A percentile compares a stretch with the other conserved stretches of the same genome.
Evolutionary conservation across 2,888 invertebrate genomes (phyloP).

Genomic region (Pycnomerus fuliginosus): DNA sequence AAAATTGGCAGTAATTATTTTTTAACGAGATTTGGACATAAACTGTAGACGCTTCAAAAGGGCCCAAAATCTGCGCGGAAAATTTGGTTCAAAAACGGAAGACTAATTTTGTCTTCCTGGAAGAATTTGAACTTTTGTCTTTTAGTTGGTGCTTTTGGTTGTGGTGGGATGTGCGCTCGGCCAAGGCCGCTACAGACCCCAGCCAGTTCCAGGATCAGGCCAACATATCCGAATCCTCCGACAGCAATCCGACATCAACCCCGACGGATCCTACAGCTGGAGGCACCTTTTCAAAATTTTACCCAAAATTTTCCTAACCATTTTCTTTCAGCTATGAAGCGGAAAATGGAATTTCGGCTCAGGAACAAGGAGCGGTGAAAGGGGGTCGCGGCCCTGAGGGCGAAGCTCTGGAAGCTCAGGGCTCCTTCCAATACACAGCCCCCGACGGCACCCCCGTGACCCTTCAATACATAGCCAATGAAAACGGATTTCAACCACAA

Average conservation of each 20-base stretch:
- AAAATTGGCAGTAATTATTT: too few relatives aligned
- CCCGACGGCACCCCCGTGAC: slow-evolving; percentile 63
- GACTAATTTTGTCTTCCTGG: too few relatives aligned
- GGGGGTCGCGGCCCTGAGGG: slow-evolving; percentile 55
- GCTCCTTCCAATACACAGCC: slow-evolving; percentile 58
- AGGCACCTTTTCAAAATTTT: background rate
- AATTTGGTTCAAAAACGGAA: too few relatives aligned
- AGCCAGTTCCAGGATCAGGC: background rate
- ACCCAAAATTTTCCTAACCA: slow-evolving; percentile 3
- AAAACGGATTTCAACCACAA: slow-evolving; percentile 67
- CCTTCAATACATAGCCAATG: slow-evolving; percentile 66
- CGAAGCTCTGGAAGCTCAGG: slow-evolving; percentile 55
- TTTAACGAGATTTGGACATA: too few relatives aligned
- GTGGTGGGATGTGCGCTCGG: too few relatives aligned
- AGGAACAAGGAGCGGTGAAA: slow-evolving; percentile 49
- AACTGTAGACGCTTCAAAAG: too few relatives aligned
- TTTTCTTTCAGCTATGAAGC: slow-evolving; percentile 52
- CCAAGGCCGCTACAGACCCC: background rate
- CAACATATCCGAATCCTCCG: background rate
- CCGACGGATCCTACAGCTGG: background rate
- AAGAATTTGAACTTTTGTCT: background rate
- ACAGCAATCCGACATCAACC: background rate
- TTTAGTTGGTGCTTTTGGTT: too few relatives aligned
- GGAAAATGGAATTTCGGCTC: slow-evolving; percentile 56
- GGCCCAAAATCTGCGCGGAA: too few relatives aligned